phyloP scores from a whole-genome alignment of 2,888 invertebrate species.

The Agrotis ipsilon region DNA sequence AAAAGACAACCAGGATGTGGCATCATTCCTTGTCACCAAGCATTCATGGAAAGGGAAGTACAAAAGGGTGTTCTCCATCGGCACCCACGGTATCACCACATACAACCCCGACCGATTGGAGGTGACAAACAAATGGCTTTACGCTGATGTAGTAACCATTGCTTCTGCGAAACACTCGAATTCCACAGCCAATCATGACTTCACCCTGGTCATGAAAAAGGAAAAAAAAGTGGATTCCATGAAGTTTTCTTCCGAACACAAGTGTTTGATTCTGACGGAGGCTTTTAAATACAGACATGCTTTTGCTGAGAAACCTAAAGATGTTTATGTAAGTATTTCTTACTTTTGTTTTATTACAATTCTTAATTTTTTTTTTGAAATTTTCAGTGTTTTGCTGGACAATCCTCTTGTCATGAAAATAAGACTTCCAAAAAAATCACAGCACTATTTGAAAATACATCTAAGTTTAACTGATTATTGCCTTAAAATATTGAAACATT shows the following conservation, averaged over 20 bases:
- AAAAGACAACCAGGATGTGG: conserved; percentile 98
- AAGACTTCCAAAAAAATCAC: no score
- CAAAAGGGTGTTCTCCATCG: conserved; percentile 99
- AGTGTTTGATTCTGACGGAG: conserved; percentile 97
- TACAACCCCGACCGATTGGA: conserved; percentile 94
- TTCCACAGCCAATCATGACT: conserved; percentile 92
- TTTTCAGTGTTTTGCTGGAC: neutral
- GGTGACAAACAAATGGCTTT: conserved; percentile 97
- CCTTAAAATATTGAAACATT: no score
- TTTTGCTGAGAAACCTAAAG: conserved; percentile 96
- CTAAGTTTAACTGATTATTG: no score
- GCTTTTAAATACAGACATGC: conserved; percentile 95
- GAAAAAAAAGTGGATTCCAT: conserved; percentile 98
- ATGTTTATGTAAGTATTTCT: conserved; percentile 93
- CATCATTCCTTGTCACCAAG: conserved; percentile 99
- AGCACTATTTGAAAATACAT: no score
- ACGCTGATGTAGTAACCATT: conserved; percentile 94
- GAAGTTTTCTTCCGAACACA: conserved; percentile 98
- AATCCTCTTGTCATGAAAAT: neutral
- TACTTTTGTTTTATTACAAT: no score
- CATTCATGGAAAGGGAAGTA: conserved; percentile 99
- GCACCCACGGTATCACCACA: conserved; percentile 98
- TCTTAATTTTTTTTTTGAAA: neutral
- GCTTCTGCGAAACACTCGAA: conserved; percentile 92
- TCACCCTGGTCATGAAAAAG: conserved; percentile 96